These are phyloP conservation scores for Limenitis camilla DNA, from an alignment of 2,888 invertebrate genomes.

Conservation along the genomic window DNA sequence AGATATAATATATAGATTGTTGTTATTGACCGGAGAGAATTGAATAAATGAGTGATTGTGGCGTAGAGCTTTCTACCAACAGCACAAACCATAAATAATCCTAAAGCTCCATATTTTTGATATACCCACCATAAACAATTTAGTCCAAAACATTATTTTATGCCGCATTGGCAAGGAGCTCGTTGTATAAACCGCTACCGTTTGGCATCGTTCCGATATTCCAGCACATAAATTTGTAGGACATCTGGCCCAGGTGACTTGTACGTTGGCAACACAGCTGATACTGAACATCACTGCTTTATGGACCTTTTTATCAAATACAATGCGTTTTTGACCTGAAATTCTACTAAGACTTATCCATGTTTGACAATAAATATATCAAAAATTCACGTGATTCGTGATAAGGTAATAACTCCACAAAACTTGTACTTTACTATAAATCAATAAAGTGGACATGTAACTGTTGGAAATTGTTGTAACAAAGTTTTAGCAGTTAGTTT, in stretches of 20 bases:
- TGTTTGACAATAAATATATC: too few relatives aligned
- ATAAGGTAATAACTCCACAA: too few relatives aligned
- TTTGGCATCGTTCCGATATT: constrained; percentile 47
- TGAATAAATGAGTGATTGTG: too few relatives aligned
- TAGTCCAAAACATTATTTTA: constrained; percentile 19
- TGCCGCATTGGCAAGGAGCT: constrained; percentile 39
- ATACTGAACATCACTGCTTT: constrained; percentile 14
- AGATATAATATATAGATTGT: too few relatives aligned
- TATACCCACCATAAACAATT: constrained; percentile 10
- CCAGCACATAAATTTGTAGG: constrained; percentile 42
- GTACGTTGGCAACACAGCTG: constrained; percentile 31
- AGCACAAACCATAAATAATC: constrained; percentile 1
- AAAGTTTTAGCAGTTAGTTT: too few relatives aligned
- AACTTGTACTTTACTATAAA: too few relatives aligned
- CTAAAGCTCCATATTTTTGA: constrained; percentile 13
- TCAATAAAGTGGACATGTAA: too few relatives aligned
- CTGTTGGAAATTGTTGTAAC: too few relatives aligned
- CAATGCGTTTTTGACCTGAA: not conserved
- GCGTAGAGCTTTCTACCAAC: too few relatives aligned
- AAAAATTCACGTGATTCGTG: too few relatives aligned
- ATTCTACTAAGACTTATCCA: too few relatives aligned
- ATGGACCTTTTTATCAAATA: constrained; percentile 5
- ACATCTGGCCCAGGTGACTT: constrained; percentile 44
- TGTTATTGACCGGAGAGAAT: too few relatives aligned
- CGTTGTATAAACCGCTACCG: constrained; percentile 37